A percentile compares a stretch with the other conserved stretches of the same genome.
These are phyloP conservation scores for Clistopyga incitator DNA, from an alignment of 2,888 invertebrate species.

Conservation along the genomic window DNA sequence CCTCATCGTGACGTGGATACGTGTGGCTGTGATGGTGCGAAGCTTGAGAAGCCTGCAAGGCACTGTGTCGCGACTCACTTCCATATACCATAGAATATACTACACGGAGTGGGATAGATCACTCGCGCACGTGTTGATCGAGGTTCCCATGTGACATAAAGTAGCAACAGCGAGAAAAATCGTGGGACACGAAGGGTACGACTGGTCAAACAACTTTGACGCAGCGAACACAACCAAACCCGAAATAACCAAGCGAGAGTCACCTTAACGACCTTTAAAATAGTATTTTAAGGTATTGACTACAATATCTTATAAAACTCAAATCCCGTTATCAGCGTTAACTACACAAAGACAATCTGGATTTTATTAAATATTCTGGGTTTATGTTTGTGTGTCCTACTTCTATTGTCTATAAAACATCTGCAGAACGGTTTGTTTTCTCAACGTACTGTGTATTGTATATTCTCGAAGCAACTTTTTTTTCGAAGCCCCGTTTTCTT, in stretches of 20 bases:
- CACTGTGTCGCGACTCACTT: not conserved
- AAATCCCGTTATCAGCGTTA: not conserved
- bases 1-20: slow-evolving; percentile 71
- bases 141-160: not conserved
- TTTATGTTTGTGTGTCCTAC: not conserved
- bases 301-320: not conserved
- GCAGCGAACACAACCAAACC: not conserved
- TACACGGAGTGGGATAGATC: not conserved
- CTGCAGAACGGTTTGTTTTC: not conserved
- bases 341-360: not conserved
- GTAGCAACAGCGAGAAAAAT: not conserved
- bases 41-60: not conserved
- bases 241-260: not conserved
- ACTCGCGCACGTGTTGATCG: not conserved
- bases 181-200: not conserved
- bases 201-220: slow-evolving; percentile 1
- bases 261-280: too few relatives aligned
- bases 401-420: not conserved
- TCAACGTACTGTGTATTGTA: not conserved
- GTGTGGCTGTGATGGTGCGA: not conserved
- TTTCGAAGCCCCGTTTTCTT: not conserved
- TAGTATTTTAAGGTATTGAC: not conserved
- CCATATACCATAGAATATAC: not conserved
- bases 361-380: not conserved
- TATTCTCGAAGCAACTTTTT: not conserved